Evolutionary conservation across 2,888 invertebrate genomes (phyloP), one percentile per base, ranked within the genome.

Genomic region (Drosophila kokeensis): DNA sequence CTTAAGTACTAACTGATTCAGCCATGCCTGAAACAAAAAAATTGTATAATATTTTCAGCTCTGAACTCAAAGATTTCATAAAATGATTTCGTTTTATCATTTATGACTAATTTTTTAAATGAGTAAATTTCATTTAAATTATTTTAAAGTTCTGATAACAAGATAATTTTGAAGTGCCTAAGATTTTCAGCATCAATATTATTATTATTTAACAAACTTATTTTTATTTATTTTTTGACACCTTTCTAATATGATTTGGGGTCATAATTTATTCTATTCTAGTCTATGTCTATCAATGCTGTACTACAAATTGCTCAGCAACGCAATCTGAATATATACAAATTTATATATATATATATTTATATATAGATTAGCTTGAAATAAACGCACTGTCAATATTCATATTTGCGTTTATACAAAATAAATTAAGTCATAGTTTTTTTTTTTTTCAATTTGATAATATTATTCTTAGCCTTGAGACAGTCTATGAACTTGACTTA

Each of bases 291-390:
- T 4, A 32, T 30, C 2, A 42, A 10, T 32, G 4, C 24, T 58
- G 5, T 21, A 21, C 4, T 30, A 40, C 4, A 34, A 7, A 2
- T 30, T 11, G 2, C 11, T 30, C 13, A 4, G 27, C 21, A 18
- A 24, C 21, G 18, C 27, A 24, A 36, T 55, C 3, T 13, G 34
- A 3, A 71, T 10, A 18, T n/a, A 57, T 74, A 27, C 4, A 45
- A 1, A 11, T 42, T 5, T 3, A 6, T 21, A 21, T 7, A 21
- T 7, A 3, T 4, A 4, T 13, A 4, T 21, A 21, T 42, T 0
- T 29, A 10, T 18, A 1, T 50, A 29, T 3, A 64, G 71, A 59
- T 57, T 49, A 70, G 57, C 10, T 11, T n/a, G 2, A 45, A 42
- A 38, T 50, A 36, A 29, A 21, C 29, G 27, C 29, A 54, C 21